Base-by-base conservation (phyloP, 2,113 vertebrate species). In the Lipophrys pholis region DNA sequence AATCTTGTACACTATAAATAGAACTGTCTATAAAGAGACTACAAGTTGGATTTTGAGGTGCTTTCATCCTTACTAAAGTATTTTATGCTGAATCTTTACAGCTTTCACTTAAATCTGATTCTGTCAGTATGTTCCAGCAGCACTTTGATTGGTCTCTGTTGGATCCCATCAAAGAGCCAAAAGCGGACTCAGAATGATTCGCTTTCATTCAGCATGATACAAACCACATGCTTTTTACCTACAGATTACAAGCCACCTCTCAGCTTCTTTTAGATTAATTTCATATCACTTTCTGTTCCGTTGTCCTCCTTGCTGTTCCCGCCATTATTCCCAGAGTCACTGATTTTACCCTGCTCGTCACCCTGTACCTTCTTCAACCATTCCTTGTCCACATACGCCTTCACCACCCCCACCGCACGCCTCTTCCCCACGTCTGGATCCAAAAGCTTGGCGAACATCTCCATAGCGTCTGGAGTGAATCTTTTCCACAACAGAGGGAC, bases 371-470 rank as follows among this genome's bases (percentile, higher is more conserved):
- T 80, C 52, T 80, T 91, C 7, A 94, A 78, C 94, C 94, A 95
- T 55, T 92, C 91, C 65, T 90, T 87, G 12, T 94, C 77, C 6
- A 96, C 82, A 0, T 94, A 97, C 3, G 10, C 67, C 79, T 83
- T 87, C 0, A 95, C 89, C 0, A 92, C 92, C 0, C 92, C 90
- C 39, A 95, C 94, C 0, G 93, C 81, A 56, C 91, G 71, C 3
- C 97, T 93, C 11, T 89, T 83, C 8, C 65, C 43, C 0, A 95
- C 94, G 14, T 95, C 94, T 0, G 94, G 87, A 8, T 93, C 92
- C 87, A 99, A 90, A 54, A 99, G 90, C 82, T 92, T 94, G 63
- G 89, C 80, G 51, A 99, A 94, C 92, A 99, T 95, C 48, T 91
- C 66, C 57, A 96, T 93, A 0, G 96, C 96, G 2, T 87, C 89